phyloP scores from a whole-genome alignment of 2,113 vertebrate species.

The Setophaga coronata region DNA sequence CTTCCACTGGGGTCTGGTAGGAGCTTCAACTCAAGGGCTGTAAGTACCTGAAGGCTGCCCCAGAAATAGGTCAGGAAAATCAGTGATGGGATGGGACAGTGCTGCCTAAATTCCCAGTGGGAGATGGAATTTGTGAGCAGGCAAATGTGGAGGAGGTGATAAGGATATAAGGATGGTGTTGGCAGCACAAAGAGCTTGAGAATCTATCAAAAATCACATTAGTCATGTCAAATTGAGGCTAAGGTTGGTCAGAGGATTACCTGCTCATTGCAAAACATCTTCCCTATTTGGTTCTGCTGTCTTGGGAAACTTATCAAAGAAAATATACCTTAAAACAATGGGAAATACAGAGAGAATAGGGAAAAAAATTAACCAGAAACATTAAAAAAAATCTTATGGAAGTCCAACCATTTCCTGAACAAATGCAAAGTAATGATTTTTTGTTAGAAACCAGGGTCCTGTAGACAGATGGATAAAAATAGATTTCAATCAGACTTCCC shows the following conservation, averaged over 20 bases:
- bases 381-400: not conserved
- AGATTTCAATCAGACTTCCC: not conserved
- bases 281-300: not conserved
- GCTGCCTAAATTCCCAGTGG: not conserved
- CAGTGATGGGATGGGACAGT: not conserved
- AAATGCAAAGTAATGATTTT: not conserved
- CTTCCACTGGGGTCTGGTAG: not conserved
- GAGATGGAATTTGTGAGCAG: not conserved
- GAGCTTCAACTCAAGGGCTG: not conserved
- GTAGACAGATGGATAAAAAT: not conserved
- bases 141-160: not conserved
- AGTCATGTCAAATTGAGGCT: not conserved
- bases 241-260: not conserved
- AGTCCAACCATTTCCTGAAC: not conserved
- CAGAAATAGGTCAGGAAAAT: not conserved
- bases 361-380: not conserved
- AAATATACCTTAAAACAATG: not conserved
- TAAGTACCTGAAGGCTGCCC: not conserved
- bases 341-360: not conserved
- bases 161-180: not conserved
- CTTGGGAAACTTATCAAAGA: not conserved
- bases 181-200: not conserved
- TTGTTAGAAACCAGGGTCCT: not conserved
- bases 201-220: not conserved
- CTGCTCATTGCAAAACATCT: not conserved